These are phyloP conservation scores for Hoplias malabaricus DNA, from an alignment of 2,113 vertebrate genomes.

Conservation along the genomic window DNA sequence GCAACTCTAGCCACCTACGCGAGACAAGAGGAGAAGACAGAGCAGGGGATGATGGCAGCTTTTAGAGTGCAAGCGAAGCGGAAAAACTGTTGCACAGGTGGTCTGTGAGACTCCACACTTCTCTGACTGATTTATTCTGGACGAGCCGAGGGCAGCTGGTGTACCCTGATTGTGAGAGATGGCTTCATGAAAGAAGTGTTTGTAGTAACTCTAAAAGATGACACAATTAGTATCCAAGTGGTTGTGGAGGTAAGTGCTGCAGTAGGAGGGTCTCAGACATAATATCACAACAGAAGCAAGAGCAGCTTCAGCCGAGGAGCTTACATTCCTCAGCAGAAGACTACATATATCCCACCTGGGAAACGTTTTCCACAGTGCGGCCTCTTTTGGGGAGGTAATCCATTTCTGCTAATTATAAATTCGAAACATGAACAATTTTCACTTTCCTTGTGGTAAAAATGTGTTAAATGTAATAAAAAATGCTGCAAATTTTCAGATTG, in stretches of 20 bases:
- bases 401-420: no score
- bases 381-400: no score
- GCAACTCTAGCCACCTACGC: slow-evolving; percentile 26
- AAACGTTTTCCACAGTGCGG: no score
- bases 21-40: slow-evolving; percentile 41
- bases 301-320: background rate
- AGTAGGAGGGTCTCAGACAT: background rate
- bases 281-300: background rate
- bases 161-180: slow-evolving; percentile 49
- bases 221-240: slow-evolving; percentile 26
- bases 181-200: slow-evolving; percentile 41
- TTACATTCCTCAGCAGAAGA: background rate
- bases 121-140: slow-evolving; percentile 55
- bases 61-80: slow-evolving; percentile 66
- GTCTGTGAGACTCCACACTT: slow-evolving; percentile 62
- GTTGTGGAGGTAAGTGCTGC: background rate
- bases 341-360: background rate
- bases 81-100: slow-evolving; percentile 74
- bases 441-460: no score
- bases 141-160: slow-evolving; percentile 51
- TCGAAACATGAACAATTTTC: no score
- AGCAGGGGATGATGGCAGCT: slow-evolving; percentile 65
- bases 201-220: slow-evolving; percentile 18
- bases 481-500: no score
- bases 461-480: no score